These are phyloP conservation scores for Chrysolina oricalcia DNA, from an alignment of 2,888 invertebrate genomes.

Conservation along the genomic window DNA sequence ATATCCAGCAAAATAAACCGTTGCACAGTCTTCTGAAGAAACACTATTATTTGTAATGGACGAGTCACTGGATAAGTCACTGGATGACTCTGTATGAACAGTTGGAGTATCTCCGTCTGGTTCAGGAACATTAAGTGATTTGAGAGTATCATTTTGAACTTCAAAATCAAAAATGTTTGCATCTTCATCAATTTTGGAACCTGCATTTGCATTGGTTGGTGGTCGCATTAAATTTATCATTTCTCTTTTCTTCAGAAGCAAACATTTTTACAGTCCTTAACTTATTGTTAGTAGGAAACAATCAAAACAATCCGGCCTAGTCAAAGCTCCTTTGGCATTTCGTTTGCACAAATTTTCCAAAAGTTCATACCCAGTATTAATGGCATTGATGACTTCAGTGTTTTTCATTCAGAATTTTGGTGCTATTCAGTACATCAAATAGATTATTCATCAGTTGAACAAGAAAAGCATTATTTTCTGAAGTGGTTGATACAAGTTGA, in stretches of 20 bases:
- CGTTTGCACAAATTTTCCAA: neutral
- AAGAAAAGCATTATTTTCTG: neutral
- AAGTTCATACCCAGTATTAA: neutral
- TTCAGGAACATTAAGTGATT: conserved; percentile 1
- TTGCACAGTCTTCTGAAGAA: neutral
- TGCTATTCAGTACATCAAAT: conserved; percentile 13
- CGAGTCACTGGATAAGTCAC: neutral
- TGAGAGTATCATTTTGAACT: neutral
- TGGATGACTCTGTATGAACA: conserved; percentile 3
- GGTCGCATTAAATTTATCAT: neutral
- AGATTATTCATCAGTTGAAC: neutral
- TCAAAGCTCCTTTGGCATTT: neutral
- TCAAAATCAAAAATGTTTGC: conserved; percentile 9
- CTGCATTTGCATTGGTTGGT: neutral
- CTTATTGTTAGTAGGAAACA: conserved; percentile 5
- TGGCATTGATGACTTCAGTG: neutral
- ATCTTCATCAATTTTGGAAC: neutral
- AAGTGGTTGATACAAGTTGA: conserved; percentile 8
- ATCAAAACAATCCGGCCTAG: conserved; percentile 10
- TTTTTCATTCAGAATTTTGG: neutral
- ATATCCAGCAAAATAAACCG: conserved; percentile 10
- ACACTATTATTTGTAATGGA: neutral
- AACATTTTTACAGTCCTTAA: conserved; percentile 8
- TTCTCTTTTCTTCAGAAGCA: conserved; percentile 10
- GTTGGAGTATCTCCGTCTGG: neutral